Base-by-base conservation (phyloP, 1,140 invertebrate species). In the Teleogryllus occipitalis region DNA sequence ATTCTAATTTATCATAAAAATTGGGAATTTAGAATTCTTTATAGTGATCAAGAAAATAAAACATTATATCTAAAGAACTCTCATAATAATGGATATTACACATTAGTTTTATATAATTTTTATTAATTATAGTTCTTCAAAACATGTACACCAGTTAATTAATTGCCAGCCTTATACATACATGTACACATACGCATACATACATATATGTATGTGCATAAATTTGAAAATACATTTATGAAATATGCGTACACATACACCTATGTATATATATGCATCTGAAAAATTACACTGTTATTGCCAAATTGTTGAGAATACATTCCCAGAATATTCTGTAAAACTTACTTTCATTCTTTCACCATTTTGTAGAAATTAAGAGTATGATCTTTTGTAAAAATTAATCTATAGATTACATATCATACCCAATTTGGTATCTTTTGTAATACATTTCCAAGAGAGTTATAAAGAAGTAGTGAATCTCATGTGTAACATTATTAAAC, bases 71-170 rank as follows among this genome's bases (percentile, higher is more conserved):
- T 39, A 39, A 39, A 39, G 27, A 39, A 39, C 1, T 39, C 27
- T 39, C 27, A 39, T 39, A 39, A 39, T 39, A 39, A 39, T 39
- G 27, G 27, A 39, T 39, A 39, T 39, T 2, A 39, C 27, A 39
- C 27, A 18, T 65, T 65, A 7, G 54, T 65, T 77, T 22, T 79
- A 47, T 48, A n/a, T 15, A 5, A 75, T 75, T 79, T 79, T 79
- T 79, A 79, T 79, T 79, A 79, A 79, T 79, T 79, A 74, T 75
- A 65, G 48, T 79, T 79, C 22, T 79, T 79, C 46, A 79, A 79
- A 79, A 79, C 78, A 79, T 79, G 72, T 79, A 79, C 78, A 79
- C 78, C 78, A 79, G 78, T 79, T 65, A 74, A 79, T 79, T 73
- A 75, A 48, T 48, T 48, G 47, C 76, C 76, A 74, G 78, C 65